Evolutionary conservation across 2,113 vertebrate species (phyloP).

Genomic region (Campylomormyrus tamandua): DNA sequence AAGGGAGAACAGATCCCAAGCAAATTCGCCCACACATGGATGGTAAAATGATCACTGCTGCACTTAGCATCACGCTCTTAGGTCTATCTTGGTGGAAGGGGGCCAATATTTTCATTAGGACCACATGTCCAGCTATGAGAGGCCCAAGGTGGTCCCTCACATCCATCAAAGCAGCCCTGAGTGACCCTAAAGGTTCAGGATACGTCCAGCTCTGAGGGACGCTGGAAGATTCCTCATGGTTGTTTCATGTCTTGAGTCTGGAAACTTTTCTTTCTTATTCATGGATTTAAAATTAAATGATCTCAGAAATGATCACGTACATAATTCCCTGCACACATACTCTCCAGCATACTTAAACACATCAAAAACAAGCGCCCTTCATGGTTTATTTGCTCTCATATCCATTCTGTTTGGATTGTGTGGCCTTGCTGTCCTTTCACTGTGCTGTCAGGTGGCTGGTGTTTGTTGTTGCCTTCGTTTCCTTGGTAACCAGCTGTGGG

Average conservation of each 20-base stretch:
- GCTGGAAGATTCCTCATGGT: not conserved
- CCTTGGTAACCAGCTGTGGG: constrained; percentile 40
- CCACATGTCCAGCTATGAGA: not conserved
- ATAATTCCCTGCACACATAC: not conserved
- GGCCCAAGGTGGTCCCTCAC: not conserved
- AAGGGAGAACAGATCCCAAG: not conserved
- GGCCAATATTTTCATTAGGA: not conserved
- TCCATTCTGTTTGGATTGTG: constrained; percentile 35
- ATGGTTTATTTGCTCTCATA: constrained; percentile 48
- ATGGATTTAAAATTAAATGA: not conserved
- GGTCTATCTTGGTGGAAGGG: not conserved
- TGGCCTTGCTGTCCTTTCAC: constrained; percentile 47
- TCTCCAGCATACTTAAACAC: not conserved
- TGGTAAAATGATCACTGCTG: not conserved
- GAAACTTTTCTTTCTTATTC: not conserved
- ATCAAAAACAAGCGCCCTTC: constrained; percentile 42
- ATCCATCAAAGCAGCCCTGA: not conserved
- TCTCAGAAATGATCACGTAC: not conserved
- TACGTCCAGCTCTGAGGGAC: not conserved
- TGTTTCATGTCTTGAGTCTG: not conserved
- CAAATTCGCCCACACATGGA: not conserved
- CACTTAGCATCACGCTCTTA: not conserved
- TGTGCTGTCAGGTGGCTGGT: constrained; percentile 30
- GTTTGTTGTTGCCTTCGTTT: constrained; percentile 30
- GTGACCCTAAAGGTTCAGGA: not conserved